Evolutionary conservation across 2,113 vertebrate genomes (phyloP).

Genomic region (Labeo catla): DNA sequence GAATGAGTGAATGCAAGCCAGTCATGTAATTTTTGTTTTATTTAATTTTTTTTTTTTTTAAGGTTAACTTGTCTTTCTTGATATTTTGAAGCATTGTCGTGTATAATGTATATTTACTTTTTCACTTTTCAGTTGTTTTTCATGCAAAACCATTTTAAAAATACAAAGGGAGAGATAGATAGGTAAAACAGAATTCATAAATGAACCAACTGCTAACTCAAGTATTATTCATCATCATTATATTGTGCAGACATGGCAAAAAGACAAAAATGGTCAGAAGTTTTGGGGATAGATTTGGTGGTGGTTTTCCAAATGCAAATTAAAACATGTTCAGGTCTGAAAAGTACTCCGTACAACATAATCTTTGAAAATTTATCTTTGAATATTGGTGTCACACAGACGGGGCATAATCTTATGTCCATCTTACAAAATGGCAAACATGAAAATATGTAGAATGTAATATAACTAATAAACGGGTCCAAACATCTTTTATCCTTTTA

Average conservation of each 20-base stretch:
- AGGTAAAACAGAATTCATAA: neutral
- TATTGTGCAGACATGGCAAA: neutral
- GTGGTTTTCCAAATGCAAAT: conserved; percentile 3
- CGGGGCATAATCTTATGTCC: conserved; percentile 34
- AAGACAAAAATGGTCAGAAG: neutral
- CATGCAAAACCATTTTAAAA: neutral
- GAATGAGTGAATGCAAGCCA: conserved; percentile 46
- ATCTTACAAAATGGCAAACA: conserved; percentile 40
- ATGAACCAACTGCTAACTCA: conserved; percentile 9
- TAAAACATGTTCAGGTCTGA: neutral
- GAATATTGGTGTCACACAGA: neutral
- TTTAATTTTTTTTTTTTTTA: neutral
- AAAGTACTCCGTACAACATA: neutral
- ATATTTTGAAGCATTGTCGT: conserved; percentile 31
- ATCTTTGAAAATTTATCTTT: neutral
- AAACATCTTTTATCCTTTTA: neutral
- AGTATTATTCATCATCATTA: neutral
- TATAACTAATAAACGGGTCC: neutral
- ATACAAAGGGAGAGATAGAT: conserved; percentile 6
- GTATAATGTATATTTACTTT: conserved; percentile 38
- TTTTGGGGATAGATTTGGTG: neutral
- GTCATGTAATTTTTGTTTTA: conserved; percentile 22
- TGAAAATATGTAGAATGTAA: neutral
- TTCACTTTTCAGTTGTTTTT: conserved; percentile 13
- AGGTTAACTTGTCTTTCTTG: conserved; percentile 38